Base-by-base conservation (phyloP, 2,888 invertebrate species). In the Cryptosula pallasiana region DNA sequence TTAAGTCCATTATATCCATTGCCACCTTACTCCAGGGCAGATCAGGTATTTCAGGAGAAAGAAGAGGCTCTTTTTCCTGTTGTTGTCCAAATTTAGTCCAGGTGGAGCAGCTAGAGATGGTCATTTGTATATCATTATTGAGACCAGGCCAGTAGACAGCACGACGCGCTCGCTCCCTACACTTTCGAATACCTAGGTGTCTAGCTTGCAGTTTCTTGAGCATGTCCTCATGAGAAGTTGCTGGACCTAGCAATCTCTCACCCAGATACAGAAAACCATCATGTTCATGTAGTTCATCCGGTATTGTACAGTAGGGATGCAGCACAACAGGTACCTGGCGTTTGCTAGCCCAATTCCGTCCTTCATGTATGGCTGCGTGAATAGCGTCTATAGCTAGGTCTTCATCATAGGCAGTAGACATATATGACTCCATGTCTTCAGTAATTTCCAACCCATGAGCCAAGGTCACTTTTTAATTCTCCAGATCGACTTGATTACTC, bases 181-280 rank as follows among this genome's bases (percentile, higher is more conserved):
- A 55, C 55, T 75, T 75, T 13, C 57, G 71, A 20, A 36, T 45
- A 25, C 73, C 73, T 29, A 69, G 71, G 54, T 74, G 73, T 13
- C 35, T 23, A 35, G 63, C 71, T 36, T 74, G 74, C 20, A 45
- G 20, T 45, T 45, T 5, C 45, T 3, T 63, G 36, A 73, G 34
- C 3, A 45, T 29, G 9, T 69, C 27, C 55, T 16, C 5, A n/a
- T 63, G 45, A 16, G 29, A 20, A 1, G 13, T 2, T 1, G 35
- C 5, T 0, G 71, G 75, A n/a, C 5, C n/a, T 45, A 73, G 63
- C 1, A 73, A 54, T 23, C 69, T 36, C 13, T 71, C 71, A 13
- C 73, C 74, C 35, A 72, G 72, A 57, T 73, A 74, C 0, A 76
- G 55, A 0, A 76, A n/a, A 23, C 74, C 73, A 45, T 45, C 45